Evolutionary conservation across 1,140 invertebrate species (phyloP), one percentile per base, ranked within the genome.

Genomic region (Drosophila kohkoa): DNA sequence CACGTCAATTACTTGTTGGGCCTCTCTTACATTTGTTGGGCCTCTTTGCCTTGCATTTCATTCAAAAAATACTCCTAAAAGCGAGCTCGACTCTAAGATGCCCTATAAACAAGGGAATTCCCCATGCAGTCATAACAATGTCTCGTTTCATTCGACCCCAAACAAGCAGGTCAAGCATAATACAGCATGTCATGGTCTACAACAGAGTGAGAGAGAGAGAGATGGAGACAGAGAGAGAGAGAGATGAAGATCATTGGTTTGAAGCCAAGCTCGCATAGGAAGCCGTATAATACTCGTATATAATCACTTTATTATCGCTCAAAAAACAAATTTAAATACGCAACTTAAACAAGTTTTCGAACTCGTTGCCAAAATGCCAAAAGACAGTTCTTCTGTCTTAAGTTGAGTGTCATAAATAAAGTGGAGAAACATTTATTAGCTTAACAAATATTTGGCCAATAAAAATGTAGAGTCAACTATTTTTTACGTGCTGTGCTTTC

Each of bases 1-100:
- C 68, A 71, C 68, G 68, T 63, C 68, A 71, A 71, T 71, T 71
- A 71, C 68, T 71, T 71, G 48, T 60, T 41, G 59, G 51, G 58
- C 59, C 52, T 58, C 59, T 49, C 46, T 71, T 63, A 58, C 68
- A 71, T 48, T 71, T 71, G 32, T 71, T 71, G n/a, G 68, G 68
- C 52, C 49, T 71, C 68, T 68, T 11, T 10, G 48, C 30, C 35
- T 55, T 52, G 48, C 43, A 49, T 72, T 57, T 65, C 69, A 60
- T 63, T 55, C 46, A 58, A 38, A 48, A 45, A 11, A 45, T 45
- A 13, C 45, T 13, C 25, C 11, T 30, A 55, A 35, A 55, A 2
- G 2, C 15, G 2, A 10, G 13, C 32, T 38, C 52, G 13, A 13
- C 51, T n/a, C 11, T 1, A 6, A 52, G 5, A 52, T 52, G n/a